Evolutionary conservation across 2,113 vertebrate genomes (phyloP).

Genomic region (Carlito syrichta): DNA sequence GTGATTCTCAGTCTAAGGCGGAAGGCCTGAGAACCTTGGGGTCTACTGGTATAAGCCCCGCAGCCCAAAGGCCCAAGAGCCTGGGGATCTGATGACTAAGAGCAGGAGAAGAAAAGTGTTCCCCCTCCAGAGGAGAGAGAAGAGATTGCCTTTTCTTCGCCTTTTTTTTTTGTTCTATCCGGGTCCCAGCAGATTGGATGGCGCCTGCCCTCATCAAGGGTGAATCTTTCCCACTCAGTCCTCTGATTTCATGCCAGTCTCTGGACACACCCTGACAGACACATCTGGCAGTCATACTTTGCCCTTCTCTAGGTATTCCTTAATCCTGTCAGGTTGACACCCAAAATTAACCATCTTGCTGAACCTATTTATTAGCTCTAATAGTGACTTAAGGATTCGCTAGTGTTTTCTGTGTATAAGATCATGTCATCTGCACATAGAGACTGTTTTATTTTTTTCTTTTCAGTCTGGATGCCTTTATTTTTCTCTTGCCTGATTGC

Average conservation of each 20-base stretch:
- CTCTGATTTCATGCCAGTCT: background rate
- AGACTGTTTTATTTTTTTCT: background rate
- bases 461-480: background rate
- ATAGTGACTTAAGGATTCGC: background rate
- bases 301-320: background rate
- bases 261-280: background rate
- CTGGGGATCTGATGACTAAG: background rate
- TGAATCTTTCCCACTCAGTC: background rate
- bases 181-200: background rate
- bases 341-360: background rate
- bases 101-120: background rate
- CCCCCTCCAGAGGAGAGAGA: background rate
- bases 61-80: background rate
- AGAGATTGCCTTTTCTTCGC: background rate
- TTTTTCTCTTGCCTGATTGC: background rate
- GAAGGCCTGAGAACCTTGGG: background rate
- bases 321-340: background rate
- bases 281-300: background rate
- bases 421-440: background rate
- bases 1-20: background rate
- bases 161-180: background rate
- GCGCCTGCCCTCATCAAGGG: background rate
- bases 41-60: background rate
- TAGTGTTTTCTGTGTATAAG: background rate
- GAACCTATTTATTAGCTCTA: background rate